Evolutionary conservation across 2,113 vertebrate genomes (phyloP), one percentile per base, ranked within the genome.

Genomic region (Ginglymostoma cirratum): DNA sequence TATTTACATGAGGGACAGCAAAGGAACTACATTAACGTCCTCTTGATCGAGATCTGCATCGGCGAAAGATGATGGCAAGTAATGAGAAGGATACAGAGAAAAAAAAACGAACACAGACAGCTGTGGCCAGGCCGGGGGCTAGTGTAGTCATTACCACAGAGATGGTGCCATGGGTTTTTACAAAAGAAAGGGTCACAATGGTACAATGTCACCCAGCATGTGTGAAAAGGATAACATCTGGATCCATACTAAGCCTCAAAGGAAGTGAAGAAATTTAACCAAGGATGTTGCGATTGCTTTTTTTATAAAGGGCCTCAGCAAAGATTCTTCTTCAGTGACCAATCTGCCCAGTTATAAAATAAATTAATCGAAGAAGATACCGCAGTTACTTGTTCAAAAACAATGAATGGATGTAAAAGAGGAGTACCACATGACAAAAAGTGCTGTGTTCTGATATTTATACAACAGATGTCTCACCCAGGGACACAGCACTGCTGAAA

Each of bases 401-500:
- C 96, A 96, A 76, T 66, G 42, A 55, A 42, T 14, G 67, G 61
- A 69, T 72, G 45, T 89, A 76, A 72, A 96, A 96, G 87, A 90
- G 96, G 96, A 97, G 97, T 52, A 70, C 97, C 98, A 97, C 97
- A 97, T 98, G 98, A 98, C 97, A 97, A 98, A 98, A 69, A 94
- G 67, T 94, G 72, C 98, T 98, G 98, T 98, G 98, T 98, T 98
- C 98, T 98, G 98, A 98, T 98, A 98, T 98, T 98, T 98, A 97
- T 98, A 98, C 97, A 98, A 98, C 99, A 99, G 98, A 99, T 99
- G 98, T 98, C 98, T 98, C 98, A 98, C 98, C 98, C 97, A 98
- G 98, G 98, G 98, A 98, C 96, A 97, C 97, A 98, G 98, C 98
- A 98, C 98, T 98, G 98, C 98, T 96, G 97, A 98, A 99, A 98